phyloP scores from a whole-genome alignment of 2,888 invertebrate genomes.

The Campaea margaritaria region DNA sequence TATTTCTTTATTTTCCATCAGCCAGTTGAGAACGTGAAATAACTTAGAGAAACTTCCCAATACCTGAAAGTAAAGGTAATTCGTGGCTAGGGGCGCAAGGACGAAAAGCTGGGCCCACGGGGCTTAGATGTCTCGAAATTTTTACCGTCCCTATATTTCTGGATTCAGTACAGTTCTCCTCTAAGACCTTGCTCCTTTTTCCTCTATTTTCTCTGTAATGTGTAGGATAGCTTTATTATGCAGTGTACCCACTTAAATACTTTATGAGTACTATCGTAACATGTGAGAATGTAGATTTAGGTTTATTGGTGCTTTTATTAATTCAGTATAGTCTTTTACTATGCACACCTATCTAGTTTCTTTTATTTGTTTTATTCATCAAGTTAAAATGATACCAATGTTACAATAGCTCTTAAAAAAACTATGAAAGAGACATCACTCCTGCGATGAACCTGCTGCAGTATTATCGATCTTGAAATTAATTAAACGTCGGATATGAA shows the following conservation, averaged over 20 bases:
- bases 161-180: conserved; percentile 7
- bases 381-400: too few species aligned
- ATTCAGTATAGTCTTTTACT: too few species aligned
- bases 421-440: too few species aligned
- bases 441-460: too few species aligned
- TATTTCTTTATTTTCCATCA: conserved; percentile 13
- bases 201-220: not conserved
- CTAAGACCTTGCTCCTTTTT: conserved; percentile 6
- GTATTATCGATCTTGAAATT: too few species aligned
- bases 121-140: conserved; percentile 12
- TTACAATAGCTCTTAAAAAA: too few species aligned
- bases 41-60: conserved; percentile 22
- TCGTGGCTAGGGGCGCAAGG: conserved; percentile 2
- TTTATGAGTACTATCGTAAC: too few species aligned
- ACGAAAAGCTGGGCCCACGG: conserved; percentile 2
- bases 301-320: too few species aligned
- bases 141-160: conserved; percentile 17
- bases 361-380: too few species aligned
- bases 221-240: conserved; percentile 10
- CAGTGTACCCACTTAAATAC: not conserved
- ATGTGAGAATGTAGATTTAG: too few species aligned
- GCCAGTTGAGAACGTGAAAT: conserved; percentile 26
- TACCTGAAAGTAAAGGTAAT: conserved; percentile 12
- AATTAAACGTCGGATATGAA: not conserved
- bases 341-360: too few species aligned